phyloP scores from a whole-genome alignment of 2,113 vertebrate genomes.

The Scartelaos histophorus region DNA sequence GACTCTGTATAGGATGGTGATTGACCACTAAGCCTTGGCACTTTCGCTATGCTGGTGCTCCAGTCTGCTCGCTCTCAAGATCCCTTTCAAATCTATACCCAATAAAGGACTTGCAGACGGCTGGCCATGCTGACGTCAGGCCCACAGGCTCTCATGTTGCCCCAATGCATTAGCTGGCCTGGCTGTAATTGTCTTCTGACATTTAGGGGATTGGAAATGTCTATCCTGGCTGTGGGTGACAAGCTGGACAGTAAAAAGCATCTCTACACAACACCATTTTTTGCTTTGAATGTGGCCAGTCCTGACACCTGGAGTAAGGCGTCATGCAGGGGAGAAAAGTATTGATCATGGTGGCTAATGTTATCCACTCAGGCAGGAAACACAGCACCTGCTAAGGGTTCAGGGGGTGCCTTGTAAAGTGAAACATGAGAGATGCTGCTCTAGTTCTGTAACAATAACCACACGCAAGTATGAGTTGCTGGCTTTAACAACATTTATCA shows the following conservation, averaged over 20 bases:
- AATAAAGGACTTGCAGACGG: constrained; percentile 19
- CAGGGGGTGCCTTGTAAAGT: constrained; percentile 44
- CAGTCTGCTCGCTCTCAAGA: constrained; percentile 11
- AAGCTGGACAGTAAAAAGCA: constrained; percentile 14
- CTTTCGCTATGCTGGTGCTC: constrained; percentile 23
- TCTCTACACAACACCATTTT: constrained; percentile 23
- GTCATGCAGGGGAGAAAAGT: constrained; percentile 36
- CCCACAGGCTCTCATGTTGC: constrained; percentile 40
- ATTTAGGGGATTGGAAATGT: constrained; percentile 66
- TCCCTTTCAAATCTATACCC: constrained; percentile 24
- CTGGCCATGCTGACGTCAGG: constrained; percentile 23
- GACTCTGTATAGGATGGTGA: constrained; percentile 29
- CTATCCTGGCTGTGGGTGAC: constrained; percentile 64
- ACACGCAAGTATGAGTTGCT: constrained; percentile 13
- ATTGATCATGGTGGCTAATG: constrained; percentile 63
- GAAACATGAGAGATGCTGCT: constrained; percentile 35
- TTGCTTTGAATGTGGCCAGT: constrained; percentile 25
- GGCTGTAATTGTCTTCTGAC: constrained; percentile 60
- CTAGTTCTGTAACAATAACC: constrained; percentile 33
- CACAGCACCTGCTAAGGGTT: constrained; percentile 55
- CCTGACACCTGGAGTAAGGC: constrained; percentile 54
- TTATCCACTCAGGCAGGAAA: constrained; percentile 53
- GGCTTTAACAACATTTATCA: constrained; percentile 24
- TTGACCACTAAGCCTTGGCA: constrained; percentile 40
- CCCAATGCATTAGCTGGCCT: constrained; percentile 16